These are phyloP conservation scores for Halictus quadricinctus DNA, from an alignment of 2,888 invertebrate species.

Conservation along the genomic window DNA sequence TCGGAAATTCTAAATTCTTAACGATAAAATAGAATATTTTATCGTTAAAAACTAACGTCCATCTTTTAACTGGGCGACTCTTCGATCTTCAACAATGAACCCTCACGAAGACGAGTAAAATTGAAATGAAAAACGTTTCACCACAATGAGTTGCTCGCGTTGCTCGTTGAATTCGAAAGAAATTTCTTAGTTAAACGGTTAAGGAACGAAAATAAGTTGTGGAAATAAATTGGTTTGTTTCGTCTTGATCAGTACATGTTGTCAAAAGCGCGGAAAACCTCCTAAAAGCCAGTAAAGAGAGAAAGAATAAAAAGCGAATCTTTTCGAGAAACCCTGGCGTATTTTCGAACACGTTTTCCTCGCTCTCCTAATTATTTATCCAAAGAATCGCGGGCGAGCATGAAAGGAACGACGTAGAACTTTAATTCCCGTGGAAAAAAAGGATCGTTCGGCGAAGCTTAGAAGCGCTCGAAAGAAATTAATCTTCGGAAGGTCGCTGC, in stretches of 20 bases:
- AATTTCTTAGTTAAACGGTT: too few relatives aligned
- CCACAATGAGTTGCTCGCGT: too few relatives aligned
- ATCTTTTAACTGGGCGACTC: too few relatives aligned
- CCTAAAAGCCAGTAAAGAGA: background rate
- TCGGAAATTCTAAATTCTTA: too few relatives aligned
- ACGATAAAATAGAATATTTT: too few relatives aligned
- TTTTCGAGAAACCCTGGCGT: background rate
- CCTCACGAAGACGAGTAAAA: too few relatives aligned
- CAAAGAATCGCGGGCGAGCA: background rate
- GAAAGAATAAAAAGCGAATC: background rate
- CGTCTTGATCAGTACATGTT: background rate
- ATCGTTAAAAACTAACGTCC: too few relatives aligned
- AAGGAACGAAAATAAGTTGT: too few relatives aligned
- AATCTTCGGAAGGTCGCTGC: conserved; percentile 4
- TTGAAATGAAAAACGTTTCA: too few relatives aligned
- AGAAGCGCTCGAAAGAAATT: background rate
- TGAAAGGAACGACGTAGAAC: background rate
- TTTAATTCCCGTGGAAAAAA: background rate
- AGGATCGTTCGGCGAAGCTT: background rate
- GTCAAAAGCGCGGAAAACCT: background rate
- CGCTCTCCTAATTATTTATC: background rate
- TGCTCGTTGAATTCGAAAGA: too few relatives aligned
- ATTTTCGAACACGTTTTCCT: background rate
- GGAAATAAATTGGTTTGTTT: background rate
- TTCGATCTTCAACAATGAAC: too few relatives aligned